Base-by-base conservation (phyloP, 1,140 invertebrate genomes). In the Brachionus sp. region DNA sequence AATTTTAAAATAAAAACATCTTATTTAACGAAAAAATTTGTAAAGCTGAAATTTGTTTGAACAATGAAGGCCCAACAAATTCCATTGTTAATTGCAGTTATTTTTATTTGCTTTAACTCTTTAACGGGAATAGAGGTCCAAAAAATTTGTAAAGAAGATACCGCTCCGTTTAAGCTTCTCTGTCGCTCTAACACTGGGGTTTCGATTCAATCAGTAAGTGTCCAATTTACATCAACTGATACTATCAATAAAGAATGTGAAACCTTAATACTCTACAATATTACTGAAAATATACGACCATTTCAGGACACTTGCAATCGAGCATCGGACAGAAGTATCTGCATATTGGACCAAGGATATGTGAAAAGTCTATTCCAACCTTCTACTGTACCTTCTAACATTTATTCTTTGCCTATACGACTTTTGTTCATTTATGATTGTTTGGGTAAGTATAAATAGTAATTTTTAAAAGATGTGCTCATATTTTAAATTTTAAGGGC, bases 111-210 rank as follows among this genome's bases (percentile, higher is more conserved):
- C 6, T 35, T 35, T 35, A 68, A 37, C 16, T 35, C 29, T 33
- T 68, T 13, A 68, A 35, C 3, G 35, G 35, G 13, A 37, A 68
- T 33, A 25, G 37, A 46, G n/a, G 19, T 75, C 10, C 70, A 75
- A 46, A 75, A 75, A 75, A 75, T 75, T 23, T 75, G 70, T 33
- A 25, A 25, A 25, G 70, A 35, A 25, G 70, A 75, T 25, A 23
- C 2, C 5, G 70, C n/a, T 46, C 70, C 70, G 3, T 44, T 35
- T 23, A 75, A 7, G 19, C 37, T 75, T 6, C 25, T 39, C 13
- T 75, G 70, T 23, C 6, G 1, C 9, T 46, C 39, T 4, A 44
- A 75, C 10, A 75, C 70, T 3, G 70, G 70, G 19, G 70, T 75
- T 25, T 46, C 37, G 7, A 35, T 75, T 46, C 37, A 46, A 46